These are phyloP conservation scores for Rhinopithecus roxellana DNA, from an alignment of 2,113 vertebrate species.

Conservation along the genomic window DNA sequence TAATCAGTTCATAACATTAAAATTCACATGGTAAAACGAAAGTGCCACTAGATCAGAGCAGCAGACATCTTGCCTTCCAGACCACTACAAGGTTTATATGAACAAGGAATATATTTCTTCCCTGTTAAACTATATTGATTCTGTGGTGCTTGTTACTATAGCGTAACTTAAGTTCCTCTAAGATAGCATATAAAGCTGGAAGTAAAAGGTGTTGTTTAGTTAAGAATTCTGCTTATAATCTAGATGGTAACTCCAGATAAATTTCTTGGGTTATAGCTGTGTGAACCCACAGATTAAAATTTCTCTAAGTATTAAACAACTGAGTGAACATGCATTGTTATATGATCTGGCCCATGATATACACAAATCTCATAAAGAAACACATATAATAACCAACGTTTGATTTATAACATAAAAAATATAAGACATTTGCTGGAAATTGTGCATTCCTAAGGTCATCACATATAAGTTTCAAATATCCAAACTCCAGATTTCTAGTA, in stretches of 20 bases:
- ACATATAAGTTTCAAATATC: conserved; percentile 16
- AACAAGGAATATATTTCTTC: not conserved
- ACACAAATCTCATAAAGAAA: not conserved
- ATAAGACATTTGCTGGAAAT: conserved; percentile 4
- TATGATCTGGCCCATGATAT: not conserved
- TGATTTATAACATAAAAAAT: not conserved
- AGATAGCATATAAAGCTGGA: not conserved
- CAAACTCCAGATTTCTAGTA: not conserved
- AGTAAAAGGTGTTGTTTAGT: not conserved
- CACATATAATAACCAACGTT: not conserved
- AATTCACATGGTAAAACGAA: not conserved
- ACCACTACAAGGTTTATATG: no score
- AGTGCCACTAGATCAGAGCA: not conserved
- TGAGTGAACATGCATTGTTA: not conserved
- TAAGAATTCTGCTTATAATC: not conserved
- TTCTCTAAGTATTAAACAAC: not conserved
- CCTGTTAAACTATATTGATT: not conserved
- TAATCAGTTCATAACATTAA: no score
- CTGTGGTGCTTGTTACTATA: not conserved
- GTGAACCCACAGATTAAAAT: not conserved
- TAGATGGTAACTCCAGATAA: not conserved
- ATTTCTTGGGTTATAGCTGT: not conserved
- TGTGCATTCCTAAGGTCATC: not conserved
- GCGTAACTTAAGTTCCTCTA: not conserved
- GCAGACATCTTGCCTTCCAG: not conserved